Conservation (phyloP, 2,888 invertebrate genomes). For the Archaeoteleia sp. region DNA sequence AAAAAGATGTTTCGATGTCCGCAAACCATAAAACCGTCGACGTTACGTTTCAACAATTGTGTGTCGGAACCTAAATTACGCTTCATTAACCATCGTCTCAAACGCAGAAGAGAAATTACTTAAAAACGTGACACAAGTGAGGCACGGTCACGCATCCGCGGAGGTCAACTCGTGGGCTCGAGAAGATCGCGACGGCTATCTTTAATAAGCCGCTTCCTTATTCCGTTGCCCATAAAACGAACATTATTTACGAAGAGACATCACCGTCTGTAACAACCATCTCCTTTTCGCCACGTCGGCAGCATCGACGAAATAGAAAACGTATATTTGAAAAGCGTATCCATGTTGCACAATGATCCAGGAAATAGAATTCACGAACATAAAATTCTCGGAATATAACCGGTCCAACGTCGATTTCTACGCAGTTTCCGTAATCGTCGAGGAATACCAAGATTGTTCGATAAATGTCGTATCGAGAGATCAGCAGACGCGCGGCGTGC, state of each 20-base stretch:
- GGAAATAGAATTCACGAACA: conserved; percentile 30
- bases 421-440: conserved; percentile 46
- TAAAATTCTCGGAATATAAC: conserved; percentile 49
- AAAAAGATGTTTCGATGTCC: too few relatives aligned
- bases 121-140: conserved; percentile 41
- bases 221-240: conserved; percentile 69
- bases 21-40: too few relatives aligned
- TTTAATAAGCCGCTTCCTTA: conserved; percentile 72
- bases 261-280: conserved; percentile 4
- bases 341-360: too few relatives aligned
- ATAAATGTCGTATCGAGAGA: conserved; percentile 47
- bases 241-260: conserved; percentile 68
- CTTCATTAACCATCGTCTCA: conserved; percentile 31
- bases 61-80: conserved; percentile 10
- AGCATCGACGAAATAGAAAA: conserved; percentile 11
- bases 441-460: conserved; percentile 50
- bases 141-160: conserved; percentile 47
- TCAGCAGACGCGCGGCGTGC: conserved; percentile 19
- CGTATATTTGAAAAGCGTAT: too few relatives aligned
- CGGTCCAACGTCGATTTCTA: conserved; percentile 35
- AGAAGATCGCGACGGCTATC: conserved; percentile 56
- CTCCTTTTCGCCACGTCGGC: too few relatives aligned
- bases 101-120: conserved; percentile 17
- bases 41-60: neutral
- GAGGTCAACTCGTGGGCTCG: conserved; percentile 52